These are phyloP conservation scores for Sapajus apella DNA, from an alignment of 2,113 vertebrate species.

Conservation along the genomic window DNA sequence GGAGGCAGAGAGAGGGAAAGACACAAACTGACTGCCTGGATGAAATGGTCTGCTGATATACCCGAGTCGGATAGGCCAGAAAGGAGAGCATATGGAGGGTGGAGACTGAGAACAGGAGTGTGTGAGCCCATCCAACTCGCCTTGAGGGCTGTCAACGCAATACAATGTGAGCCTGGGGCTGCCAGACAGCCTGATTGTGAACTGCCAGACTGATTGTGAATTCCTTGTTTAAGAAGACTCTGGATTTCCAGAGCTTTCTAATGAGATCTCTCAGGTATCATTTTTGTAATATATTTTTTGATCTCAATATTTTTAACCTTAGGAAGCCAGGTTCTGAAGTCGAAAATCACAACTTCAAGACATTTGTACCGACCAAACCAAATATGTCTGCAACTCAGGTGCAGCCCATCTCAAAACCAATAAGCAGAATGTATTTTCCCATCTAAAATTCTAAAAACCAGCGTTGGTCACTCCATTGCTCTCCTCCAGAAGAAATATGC, in stretches of 20 bases:
- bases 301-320: not conserved
- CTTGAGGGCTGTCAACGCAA: not conserved
- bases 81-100: not conserved
- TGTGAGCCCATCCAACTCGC: not conserved
- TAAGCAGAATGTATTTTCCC: not conserved
- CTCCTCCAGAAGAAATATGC: not conserved
- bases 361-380: not conserved
- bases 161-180: not conserved
- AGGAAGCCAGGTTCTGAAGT: not conserved
- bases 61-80: not conserved
- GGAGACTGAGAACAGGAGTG: accelerated
- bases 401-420: not conserved
- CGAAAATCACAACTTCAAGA: not conserved
- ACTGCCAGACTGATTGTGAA: too few relatives aligned
- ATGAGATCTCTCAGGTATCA: not conserved
- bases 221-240: not conserved
- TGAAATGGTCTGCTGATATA: not conserved
- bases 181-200: too few relatives aligned
- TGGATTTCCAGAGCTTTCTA: not conserved
- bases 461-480: not conserved
- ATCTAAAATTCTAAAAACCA: not conserved
- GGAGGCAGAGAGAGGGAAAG: accelerated
- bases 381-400: not conserved
- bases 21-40: not conserved
- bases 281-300: not conserved